Conservation (phyloP, 2,797 vertebrate genomes). For the Tamandua tetradactyla region DNA sequence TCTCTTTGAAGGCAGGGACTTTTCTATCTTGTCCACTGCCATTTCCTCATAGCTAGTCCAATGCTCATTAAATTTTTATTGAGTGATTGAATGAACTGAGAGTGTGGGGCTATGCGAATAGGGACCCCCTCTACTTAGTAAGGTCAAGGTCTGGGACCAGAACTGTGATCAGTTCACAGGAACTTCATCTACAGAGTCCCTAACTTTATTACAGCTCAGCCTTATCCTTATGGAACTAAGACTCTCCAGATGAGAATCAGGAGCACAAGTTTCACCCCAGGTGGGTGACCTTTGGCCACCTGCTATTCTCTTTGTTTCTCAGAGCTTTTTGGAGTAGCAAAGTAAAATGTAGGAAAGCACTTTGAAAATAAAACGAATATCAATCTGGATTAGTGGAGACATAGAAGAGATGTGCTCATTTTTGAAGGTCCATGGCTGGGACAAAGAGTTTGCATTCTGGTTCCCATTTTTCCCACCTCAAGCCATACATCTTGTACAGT, state of each 20-base stretch:
- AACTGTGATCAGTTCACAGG: neutral
- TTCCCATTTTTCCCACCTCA: slow-evolving; percentile 61
- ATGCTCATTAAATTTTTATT: neutral
- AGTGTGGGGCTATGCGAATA: neutral
- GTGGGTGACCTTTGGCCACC: neutral
- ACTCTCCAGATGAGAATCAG: neutral
- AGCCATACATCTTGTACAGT: neutral
- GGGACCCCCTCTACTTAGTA: neutral
- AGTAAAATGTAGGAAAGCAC: neutral
- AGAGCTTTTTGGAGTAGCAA: neutral
- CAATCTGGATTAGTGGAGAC: neutral
- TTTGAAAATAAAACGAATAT: neutral
- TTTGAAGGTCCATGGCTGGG: neutral
- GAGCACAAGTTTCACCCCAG: neutral
- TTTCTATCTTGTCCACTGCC: neutral
- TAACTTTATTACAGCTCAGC: neutral
- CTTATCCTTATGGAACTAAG: neutral
- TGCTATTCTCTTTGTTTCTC: neutral
- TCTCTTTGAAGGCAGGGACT: neutral
- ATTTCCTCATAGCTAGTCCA: neutral
- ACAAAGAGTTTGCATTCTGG: slow-evolving; percentile 7
- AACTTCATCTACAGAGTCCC: neutral
- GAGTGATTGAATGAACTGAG: neutral
- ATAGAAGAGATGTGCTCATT: neutral
- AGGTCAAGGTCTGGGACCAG: neutral